Evolutionary conservation across 2,888 invertebrate genomes (phyloP), one percentile per base, ranked within the genome.

Genomic region (Cyrtodaria siliqua): DNA sequence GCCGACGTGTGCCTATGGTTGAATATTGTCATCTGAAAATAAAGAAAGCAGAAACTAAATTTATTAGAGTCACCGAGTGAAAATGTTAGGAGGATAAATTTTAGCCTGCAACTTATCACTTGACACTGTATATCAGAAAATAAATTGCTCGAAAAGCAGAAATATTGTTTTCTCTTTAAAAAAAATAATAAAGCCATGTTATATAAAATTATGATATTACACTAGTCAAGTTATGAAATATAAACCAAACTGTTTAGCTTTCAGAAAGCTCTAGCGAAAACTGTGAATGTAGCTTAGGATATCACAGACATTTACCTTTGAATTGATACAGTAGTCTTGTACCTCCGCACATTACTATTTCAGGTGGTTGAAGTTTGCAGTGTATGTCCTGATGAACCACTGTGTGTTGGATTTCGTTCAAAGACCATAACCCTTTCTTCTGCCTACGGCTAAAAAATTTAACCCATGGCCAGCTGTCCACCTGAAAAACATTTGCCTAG

Each of bases 391-490:
- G n/a, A 26, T 23, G 24, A 33, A 66, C n/a, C 27, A 66, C 55
- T 44, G 64, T 66, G 64, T 66, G 64, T 23, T 56, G 12, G 14
- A 56, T 27, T 6, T 66, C 64, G 18, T 20, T 66, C 29, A 56
- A 44, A 2, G 55, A 3, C 64, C 55, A 66, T 14, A 66, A 26
- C 44, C 44, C 42, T 40, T 57, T 55, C 33, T 55, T 66, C 56
- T 24, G 49, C 49, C 49, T 56, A 4, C 14, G 56, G 29, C 33
- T 33, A 57, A 66, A 49, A 44, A 66, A 66, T 24, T 29, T 44
- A 24, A 66, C 66, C 57, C 64, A 66, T 56, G 64, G 64, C 56
- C 64, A 66, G 18, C 29, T 18, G 26, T 66, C 56, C 55, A 66
- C 64, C 42, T 53, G 20, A 52, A 49, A 53, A 53, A 20, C 20